These are phyloP conservation scores for Sipha maydis DNA, from an alignment of 2,888 invertebrate genomes.

Conservation along the genomic window DNA sequence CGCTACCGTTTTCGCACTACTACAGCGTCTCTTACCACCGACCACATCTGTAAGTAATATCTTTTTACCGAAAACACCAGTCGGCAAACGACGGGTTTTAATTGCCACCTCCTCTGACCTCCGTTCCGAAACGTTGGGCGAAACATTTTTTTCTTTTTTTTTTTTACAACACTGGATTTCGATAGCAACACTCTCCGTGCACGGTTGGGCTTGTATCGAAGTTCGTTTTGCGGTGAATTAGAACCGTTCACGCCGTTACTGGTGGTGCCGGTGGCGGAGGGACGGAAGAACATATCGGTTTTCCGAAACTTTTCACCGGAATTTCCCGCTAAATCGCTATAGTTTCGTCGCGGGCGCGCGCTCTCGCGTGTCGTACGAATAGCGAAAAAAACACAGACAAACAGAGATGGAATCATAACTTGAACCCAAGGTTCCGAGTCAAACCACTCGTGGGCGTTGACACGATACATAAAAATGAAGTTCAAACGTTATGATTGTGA, in stretches of 20 bases:
- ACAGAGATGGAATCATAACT: too few species aligned
- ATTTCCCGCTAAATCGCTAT: background rate
- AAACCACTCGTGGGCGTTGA: too few species aligned
- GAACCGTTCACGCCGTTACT: background rate
- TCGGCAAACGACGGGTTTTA: conserved; percentile 36
- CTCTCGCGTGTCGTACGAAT: background rate
- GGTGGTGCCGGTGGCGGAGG: background rate
- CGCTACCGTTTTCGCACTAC: background rate
- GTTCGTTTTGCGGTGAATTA: background rate
- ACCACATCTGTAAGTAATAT: conserved; percentile 60
- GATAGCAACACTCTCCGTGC: background rate
- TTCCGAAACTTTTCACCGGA: background rate
- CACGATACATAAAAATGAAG: too few species aligned
- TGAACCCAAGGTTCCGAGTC: too few species aligned
- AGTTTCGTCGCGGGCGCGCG: background rate
- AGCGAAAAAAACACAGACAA: too few species aligned
- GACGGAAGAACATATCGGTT: background rate
- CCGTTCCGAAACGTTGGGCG: conserved; percentile 21
- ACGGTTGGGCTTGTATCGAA: background rate
- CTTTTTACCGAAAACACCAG: conserved; percentile 28
- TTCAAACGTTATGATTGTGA: too few species aligned
- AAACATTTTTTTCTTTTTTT: too few species aligned
- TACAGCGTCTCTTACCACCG: background rate
- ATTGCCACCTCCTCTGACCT: conserved; percentile 10
- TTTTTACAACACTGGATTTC: background rate